Base-by-base conservation (phyloP, 2,113 vertebrate species). In the Crotalus tigris region DNA sequence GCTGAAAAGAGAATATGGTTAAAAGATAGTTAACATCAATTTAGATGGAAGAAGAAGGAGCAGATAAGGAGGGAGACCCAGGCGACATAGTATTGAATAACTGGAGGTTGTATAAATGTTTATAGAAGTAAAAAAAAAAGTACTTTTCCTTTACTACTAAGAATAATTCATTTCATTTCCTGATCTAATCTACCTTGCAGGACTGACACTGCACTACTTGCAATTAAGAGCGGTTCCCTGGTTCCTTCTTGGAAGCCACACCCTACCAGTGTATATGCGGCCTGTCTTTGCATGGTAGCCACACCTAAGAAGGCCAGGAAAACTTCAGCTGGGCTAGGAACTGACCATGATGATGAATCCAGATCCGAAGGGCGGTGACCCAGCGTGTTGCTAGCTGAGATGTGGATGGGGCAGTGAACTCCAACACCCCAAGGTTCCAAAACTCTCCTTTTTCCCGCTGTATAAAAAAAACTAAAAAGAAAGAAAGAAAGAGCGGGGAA, bases 391-490 rank as follows among this genome's bases (percentile, higher is more conserved):
- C 94, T 85, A 92, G 87, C 49, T 90, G 39, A 29, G 89, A 90
- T 44, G 46, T 2, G 9, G 93, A 11, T 61, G 91, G 49, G 46
- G 57, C 64, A 13, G 94, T 94, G 91, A 95, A 94, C 11, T 91
- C 93, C 86, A 93, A 55, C 6, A 8, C 3, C 8, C 90, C 90
- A 51, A 94, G 91, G 12, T 49, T 91, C 95, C 95, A 96, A 15
- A 88, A 85, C 53, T 92, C 89, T 15, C 87, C 54, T n/a, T 93
- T 93, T 44, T 87, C 93, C 9, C 94, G 91, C 51, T 75, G 87
- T 17, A 96, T 87, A 21, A 92, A 93, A 53, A 94, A 96, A 64
- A 96, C 95, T 96, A 49, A 11, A 53, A 26, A 88, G 19, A 64
- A 21, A 12, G n/a, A 57, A 57, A 54, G n/a, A 57, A 57, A 54